Evolutionary conservation across 2,888 invertebrate species (phyloP).

Genomic region (Ametastegia equiseti): DNA sequence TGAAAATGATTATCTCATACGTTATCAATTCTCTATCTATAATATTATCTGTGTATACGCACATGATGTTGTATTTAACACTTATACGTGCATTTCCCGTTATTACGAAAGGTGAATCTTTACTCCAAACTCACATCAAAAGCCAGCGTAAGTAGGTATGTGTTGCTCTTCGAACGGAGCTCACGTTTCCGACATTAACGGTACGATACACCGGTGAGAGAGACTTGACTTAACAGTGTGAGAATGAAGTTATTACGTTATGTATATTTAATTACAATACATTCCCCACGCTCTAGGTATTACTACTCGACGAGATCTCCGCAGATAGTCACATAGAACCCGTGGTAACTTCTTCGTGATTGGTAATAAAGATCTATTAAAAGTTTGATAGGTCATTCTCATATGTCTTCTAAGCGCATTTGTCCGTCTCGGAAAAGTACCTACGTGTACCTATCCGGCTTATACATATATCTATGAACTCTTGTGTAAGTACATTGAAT

Average conservation of each 20-base stretch:
- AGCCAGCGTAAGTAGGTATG: neutral
- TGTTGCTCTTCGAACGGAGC: neutral
- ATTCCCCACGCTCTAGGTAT: neutral
- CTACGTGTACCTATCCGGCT: no score
- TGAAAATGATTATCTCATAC: conserved; percentile 14
- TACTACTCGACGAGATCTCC: neutral
- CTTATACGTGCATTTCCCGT: neutral
- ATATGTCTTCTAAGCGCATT: conserved; percentile 24
- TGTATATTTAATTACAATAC: conserved; percentile 26
- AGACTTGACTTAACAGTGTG: conserved; percentile 1
- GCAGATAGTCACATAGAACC: neutral
- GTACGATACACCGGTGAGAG: conserved; percentile 2
- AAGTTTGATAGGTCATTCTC: conserved; percentile 20
- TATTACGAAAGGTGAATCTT: neutral
- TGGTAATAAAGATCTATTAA: conserved; percentile 34
- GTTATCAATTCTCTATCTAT: conserved; percentile 24
- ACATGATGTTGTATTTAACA: conserved; percentile 14
- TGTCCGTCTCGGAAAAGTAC: conserved; percentile 8
- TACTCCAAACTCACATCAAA: neutral
- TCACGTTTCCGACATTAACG: conserved; percentile 22
- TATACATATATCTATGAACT: neutral
- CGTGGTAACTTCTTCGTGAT: neutral
- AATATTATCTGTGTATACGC: neutral
- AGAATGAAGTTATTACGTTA: conserved; percentile 17
- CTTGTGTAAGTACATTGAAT: conserved; percentile 9